Base-by-base conservation (phyloP, 2,888 invertebrate genomes). In the Melipona bicolor region DNA sequence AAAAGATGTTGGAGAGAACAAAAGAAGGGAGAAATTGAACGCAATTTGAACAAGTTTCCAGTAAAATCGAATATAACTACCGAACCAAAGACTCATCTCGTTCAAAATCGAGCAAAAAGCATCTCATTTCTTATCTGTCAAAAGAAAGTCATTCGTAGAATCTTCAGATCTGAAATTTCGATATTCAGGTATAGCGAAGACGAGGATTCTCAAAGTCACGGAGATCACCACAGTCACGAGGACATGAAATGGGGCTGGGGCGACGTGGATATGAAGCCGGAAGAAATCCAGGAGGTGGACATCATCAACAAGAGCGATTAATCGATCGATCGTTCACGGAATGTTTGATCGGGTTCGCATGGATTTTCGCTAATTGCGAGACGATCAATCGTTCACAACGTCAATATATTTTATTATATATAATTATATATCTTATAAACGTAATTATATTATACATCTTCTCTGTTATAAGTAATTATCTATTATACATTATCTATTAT, bases 211-310 rank as follows among this genome's bases (percentile, higher is more conserved):
- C 70, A 36, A 9, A 36, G 36, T 36, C 36, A 43, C 43, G 43
- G 0, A 0, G 43, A 82, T 3, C 88, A 91, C 1, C 95, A 95
- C 62, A 95, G 95, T 62, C 95, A 96, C 49, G 96, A 96, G 61
- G 91, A 83, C 49, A 92, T 93, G 3, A 93, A 96, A n/a, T 98
- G 98, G 98, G 98, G 98, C 0, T 98, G 98, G 98, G 97, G 97
- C 56, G 98, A 98, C 92, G 94, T 95, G 80, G 98, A 98, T 89
- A 96, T 98, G 96, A 95, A 95, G 0, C 95, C 95, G 3, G 97
- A 97, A 73, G 97, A 98, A 77, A 96, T 95, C 84, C 94, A 95
- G 79, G 92, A 95, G 6, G 94, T 91, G 5, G 73, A 92, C 21
- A 93, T 95, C 24, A 85, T 91, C 13, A 93, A 94, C 85, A 94